A percentile compares a stretch with the other conserved stretches of the same genome.
These are phyloP conservation scores for Bombus pascuorum DNA, from an alignment of 1,140 invertebrate genomes.

Conservation along the genomic window DNA sequence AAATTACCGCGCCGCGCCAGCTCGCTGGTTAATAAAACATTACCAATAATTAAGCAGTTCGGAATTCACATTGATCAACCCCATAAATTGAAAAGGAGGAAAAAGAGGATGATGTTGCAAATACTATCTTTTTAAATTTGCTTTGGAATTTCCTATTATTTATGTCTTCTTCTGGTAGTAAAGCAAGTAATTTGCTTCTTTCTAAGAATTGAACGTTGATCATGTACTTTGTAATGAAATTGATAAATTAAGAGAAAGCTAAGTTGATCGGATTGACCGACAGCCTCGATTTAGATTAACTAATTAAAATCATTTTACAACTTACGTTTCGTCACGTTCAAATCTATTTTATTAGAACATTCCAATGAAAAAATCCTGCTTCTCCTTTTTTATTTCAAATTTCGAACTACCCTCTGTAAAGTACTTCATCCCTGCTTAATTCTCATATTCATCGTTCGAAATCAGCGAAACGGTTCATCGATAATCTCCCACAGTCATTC, in stretches of 20 bases:
- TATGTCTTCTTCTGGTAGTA: too few relatives aligned
- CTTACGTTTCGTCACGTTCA: too few relatives aligned
- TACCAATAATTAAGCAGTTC: neutral
- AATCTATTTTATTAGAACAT: neutral
- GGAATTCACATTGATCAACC: too few relatives aligned
- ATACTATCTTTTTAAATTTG: too few relatives aligned
- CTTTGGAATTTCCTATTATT: too few relatives aligned
- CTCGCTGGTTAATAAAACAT: neutral
- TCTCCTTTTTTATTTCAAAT: neutral
- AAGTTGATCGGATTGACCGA: too few relatives aligned
- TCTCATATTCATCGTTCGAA: neutral
- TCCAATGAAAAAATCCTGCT: neutral
- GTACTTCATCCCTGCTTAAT: neutral
- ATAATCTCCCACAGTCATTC: neutral
- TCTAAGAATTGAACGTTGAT: too few relatives aligned
- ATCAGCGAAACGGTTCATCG: conserved; percentile 3
- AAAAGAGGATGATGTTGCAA: too few relatives aligned
- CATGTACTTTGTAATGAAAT: too few relatives aligned
- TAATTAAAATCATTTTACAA: neutral
- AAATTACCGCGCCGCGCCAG: neutral
- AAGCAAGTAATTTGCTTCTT: too few relatives aligned
- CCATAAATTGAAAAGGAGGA: too few relatives aligned
- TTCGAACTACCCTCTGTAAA: neutral
- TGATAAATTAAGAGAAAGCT: too few relatives aligned
- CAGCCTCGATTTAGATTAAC: neutral